Evolutionary conservation across 92 coral and sea anemone genomes (phyloP), one percentile per base, ranked within the genome.

Genomic region (Meandrina meandrites): DNA sequence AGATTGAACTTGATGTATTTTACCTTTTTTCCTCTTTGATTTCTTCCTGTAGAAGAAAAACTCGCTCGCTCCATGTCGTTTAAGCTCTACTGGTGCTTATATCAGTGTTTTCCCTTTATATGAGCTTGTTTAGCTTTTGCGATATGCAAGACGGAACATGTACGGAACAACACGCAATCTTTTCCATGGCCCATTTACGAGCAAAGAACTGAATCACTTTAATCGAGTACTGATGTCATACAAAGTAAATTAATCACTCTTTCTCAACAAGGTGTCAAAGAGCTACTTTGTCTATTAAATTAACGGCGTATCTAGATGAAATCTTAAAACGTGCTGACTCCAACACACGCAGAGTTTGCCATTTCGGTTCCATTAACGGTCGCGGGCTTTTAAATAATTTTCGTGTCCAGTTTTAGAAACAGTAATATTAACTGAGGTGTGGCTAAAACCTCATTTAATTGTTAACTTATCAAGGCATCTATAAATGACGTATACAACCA

Each of bases 191-290:
- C 57, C 82, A 85, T 85, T 77, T 28, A 78, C 28, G 15, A 19
- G 37, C 75, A 12, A 76, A 34, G 31, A 10, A 37, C 15, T 40
- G 70, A 60, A 19, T 77, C 88, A 28, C 76, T 77, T 85, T 48
- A 77, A 3, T 75, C 37, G 48, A 75, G 76, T 22, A 32, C 75
- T 85, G 76, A 76, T 85, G 88, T 85, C 88, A 85, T 67, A 16
- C 77, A 74, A 34, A 36, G 78, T 77, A 47, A 47, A 85, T 85
- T 76, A 85, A 85, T 85, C 82, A 76, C 42, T 35, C 21, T 53
- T 22, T 34, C 47, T 37, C 56, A 79, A 58, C 81, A 24, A 56
- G 74, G 22, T 84, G 88, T 60, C 81, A 76, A 62, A 66, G 64
- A 62, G 47, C 76, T 60, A 48, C 75, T 76, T 78, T 27, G 75